Evolutionary conservation across 2,797 vertebrate genomes (phyloP), one percentile per base, ranked within the genome.

Genomic region (Scolopax bukidnonensis): DNA sequence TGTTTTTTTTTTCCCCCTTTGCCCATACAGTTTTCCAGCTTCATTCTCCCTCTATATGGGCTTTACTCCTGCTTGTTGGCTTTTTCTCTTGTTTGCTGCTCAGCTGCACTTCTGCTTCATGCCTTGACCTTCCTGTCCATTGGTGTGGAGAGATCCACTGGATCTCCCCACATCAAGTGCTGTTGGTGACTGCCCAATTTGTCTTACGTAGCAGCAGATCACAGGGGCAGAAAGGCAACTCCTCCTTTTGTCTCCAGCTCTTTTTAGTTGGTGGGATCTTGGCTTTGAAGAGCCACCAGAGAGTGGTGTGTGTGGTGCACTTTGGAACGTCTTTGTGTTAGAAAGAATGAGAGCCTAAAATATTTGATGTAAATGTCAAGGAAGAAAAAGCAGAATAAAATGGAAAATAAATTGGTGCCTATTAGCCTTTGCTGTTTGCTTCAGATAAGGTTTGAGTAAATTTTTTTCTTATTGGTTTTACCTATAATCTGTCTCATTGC

Each of bases 41-140:
- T 48, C 23, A 43, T 43, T 12, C 16, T 73, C 10, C 6, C 5
- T 64, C 38, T 87, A 0, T 6, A 10, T 4, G 3, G n/a, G 8
- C 36, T 41, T 93, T 73, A 12, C 4, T 86, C 4, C 24, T 80
- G 12, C 15, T 27, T 79, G 9, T 40, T 59, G 12, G 2, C 2
- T 7, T 32, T 16, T 45, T 16, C 25, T 7, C 0, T 9, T 88
- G 1, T 5, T 68, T 59, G n/a, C 47, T 33, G 6, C 32, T 90
- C 12, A 70, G 25, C 33, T 82, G 16, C 28, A 9, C 91, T 79
- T 87, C 73, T 91, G 45, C 33, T 3, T 85, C 16, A 11, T 78
- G 21, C 25, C 12, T 50, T 5, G 3, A 2, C 0, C 0, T 47
- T 79, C 12, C 33, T 53, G 2, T 53, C 36, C 12, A 3, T 4